Conservation (phyloP, 37 sponge, comb jelly and placozoan genomes). For the Chondrosia reniformis region DNA sequence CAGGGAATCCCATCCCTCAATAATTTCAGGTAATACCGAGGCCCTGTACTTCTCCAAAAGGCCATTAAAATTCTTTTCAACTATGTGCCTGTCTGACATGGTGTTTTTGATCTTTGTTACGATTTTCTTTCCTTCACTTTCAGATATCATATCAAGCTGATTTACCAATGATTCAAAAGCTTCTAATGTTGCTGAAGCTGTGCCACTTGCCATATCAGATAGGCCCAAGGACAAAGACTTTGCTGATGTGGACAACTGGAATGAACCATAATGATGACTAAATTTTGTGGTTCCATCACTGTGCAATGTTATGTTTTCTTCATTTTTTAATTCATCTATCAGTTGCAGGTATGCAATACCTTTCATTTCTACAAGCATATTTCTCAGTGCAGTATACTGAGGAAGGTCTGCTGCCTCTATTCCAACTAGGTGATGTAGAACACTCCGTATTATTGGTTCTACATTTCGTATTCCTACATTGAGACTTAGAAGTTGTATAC, state of each 20-base stretch:
- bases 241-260: background rate
- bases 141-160: background rate
- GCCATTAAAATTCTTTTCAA: constrained; percentile 35
- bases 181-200: background rate
- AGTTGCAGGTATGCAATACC: background rate
- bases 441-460: too few species aligned
- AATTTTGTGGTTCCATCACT: constrained; percentile 29
- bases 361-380: background rate
- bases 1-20: constrained; percentile 17
- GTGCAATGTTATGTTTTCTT: constrained; percentile 3
- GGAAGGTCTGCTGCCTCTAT: too few species aligned
- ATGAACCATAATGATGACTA: constrained; percentile 17
- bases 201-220: constrained; percentile 6
- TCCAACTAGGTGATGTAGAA: too few species aligned
- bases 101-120: constrained; percentile 37
- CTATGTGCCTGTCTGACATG: constrained; percentile 51
- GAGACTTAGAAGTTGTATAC: too few species aligned
- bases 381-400: background rate
- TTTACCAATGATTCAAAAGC: background rate
- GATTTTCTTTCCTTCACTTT: background rate
- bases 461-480: too few species aligned
- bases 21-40: constrained; percentile 32
- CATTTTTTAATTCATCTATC: background rate
- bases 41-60: constrained; percentile 29
- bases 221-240: background rate